A percentile compares a stretch with the other conserved stretches of the same genome.
Conservation (phyloP, 1,140 invertebrate genomes). For the Andricus grossulariae region DNA sequence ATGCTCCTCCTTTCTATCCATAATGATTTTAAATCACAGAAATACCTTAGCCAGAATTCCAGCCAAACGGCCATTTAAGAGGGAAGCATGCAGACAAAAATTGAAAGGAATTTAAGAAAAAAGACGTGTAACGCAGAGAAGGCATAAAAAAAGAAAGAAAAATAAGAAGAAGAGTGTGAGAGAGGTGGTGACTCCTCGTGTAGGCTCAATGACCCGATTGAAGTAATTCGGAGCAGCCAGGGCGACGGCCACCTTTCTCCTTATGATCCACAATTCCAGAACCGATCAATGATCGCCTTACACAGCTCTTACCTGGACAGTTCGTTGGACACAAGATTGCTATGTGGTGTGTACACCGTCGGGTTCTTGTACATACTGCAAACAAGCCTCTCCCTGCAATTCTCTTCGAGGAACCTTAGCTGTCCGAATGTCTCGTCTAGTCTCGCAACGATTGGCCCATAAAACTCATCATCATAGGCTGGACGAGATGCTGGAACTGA, state of each 20-base stretch:
- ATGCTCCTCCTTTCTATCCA: not conserved
- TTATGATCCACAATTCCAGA: conserved; percentile 53
- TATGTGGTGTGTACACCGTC: conserved; percentile 85
- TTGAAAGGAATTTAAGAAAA: conserved; percentile 31
- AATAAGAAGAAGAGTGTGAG: conserved; percentile 40
- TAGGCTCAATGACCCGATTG: conserved; percentile 63
- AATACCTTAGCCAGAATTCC: conserved; percentile 3
- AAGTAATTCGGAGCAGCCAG: conserved; percentile 56
- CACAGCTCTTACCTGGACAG: conserved; percentile 84
- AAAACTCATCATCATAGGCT: conserved; percentile 82
- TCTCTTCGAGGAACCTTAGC: conserved; percentile 81
- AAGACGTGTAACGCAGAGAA: conserved; percentile 19
- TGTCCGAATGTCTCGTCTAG: conserved; percentile 85
- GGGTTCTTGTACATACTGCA: conserved; percentile 90
- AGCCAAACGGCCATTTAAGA: not conserved
- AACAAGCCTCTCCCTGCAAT: conserved; percentile 85
- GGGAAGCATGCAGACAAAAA: conserved; percentile 28
- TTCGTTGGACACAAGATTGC: conserved; percentile 88
- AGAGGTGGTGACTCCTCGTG: conserved; percentile 40
- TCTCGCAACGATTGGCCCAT: conserved; percentile 84
- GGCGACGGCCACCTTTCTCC: conserved; percentile 69
- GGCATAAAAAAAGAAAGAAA: conserved; percentile 43
- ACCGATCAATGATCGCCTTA: conserved; percentile 34
- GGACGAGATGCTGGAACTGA: conserved; percentile 30
- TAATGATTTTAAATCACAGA: conserved; percentile 4